Evolutionary conservation across 2,888 invertebrate genomes (phyloP).

Genomic region (Spialia ferax): DNA sequence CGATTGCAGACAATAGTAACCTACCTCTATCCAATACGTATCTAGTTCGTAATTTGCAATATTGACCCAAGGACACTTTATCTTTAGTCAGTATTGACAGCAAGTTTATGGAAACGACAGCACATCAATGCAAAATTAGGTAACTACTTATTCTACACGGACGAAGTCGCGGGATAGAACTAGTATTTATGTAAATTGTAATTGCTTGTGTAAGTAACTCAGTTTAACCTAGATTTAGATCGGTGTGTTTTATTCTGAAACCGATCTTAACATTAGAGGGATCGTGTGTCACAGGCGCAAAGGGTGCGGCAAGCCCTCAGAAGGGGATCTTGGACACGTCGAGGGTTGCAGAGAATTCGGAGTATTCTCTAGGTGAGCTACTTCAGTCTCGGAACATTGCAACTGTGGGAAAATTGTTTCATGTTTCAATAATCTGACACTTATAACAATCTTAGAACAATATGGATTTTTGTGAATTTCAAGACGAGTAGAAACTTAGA

Average conservation of each 20-base stretch:
- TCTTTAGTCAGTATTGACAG: too few relatives aligned
- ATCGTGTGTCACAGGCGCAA: constrained; percentile 45
- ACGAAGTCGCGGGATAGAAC: too few relatives aligned
- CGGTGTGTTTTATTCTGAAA: neutral
- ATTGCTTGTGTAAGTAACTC: too few relatives aligned
- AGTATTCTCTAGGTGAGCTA: constrained; percentile 57
- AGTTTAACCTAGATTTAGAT: neutral
- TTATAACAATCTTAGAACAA: too few relatives aligned
- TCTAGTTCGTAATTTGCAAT: too few relatives aligned
- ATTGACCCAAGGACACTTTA: too few relatives aligned
- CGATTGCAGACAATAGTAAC: too few relatives aligned
- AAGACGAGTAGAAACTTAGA: neutral
- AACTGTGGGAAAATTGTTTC: constrained; percentile 45
- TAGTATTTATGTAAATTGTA: too few relatives aligned
- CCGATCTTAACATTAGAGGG: neutral
- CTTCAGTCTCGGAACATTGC: constrained; percentile 59
- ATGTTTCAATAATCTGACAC: constrained; percentile 3
- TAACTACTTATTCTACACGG: too few relatives aligned
- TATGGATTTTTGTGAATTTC: neutral
- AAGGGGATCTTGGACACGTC: constrained; percentile 63
- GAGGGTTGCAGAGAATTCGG: constrained; percentile 68
- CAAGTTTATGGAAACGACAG: too few relatives aligned
- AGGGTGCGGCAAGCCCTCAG: constrained; percentile 56
- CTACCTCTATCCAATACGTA: too few relatives aligned
- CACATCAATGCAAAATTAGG: too few relatives aligned